Evolutionary conservation across 2,888 invertebrate genomes (phyloP).

Genomic region (Machimus rusticus): DNA sequence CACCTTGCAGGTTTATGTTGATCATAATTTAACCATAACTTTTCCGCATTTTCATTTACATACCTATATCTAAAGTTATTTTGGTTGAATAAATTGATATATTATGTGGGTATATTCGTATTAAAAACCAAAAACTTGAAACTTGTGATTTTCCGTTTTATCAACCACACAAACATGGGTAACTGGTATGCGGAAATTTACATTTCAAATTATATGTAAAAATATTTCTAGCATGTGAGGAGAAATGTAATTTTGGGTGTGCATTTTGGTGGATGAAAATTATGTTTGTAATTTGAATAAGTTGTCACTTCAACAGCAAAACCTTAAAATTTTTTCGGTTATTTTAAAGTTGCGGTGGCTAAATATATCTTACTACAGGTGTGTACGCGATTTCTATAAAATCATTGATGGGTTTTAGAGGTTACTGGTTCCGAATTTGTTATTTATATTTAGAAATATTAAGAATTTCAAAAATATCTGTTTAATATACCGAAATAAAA

Average conservation of each 20-base stretch:
- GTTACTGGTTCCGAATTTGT: no score
- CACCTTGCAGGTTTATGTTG: not conserved
- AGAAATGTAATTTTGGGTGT: not conserved
- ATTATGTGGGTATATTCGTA: not conserved
- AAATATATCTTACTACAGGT: no score
- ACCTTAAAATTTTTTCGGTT: not conserved
- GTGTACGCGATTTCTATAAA: no score
- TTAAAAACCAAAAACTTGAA: not conserved
- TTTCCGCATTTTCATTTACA: not conserved
- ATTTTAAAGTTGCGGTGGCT: no score
- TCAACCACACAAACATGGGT: not conserved
- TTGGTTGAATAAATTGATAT: not conserved
- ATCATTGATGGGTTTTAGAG: no score
- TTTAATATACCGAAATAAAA: no score
- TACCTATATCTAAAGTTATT: not conserved
- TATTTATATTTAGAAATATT: no score
- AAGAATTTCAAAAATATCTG: no score
- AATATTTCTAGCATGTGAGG: not conserved
- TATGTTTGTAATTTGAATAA: not conserved
- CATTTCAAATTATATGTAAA: not conserved
- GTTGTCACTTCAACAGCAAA: not conserved
- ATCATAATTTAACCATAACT: not conserved
- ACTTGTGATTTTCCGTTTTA: not conserved
- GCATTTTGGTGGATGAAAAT: not conserved
- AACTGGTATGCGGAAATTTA: not conserved